Conservation (phyloP, 1,140 invertebrate genomes). For the Brachionus koreanus region DNA sequence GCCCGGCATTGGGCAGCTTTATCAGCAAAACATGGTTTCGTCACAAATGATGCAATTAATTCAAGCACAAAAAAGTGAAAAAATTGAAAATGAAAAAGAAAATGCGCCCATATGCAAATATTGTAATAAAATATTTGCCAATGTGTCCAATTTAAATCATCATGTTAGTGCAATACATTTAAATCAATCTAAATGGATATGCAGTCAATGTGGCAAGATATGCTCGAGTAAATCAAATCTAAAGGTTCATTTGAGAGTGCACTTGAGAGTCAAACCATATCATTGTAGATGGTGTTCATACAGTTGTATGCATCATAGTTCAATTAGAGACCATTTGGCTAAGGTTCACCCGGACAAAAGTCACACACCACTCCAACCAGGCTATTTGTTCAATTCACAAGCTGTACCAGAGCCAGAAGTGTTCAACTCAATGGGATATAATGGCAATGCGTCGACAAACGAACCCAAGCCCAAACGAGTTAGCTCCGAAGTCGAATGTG, state of each 20-base stretch:
- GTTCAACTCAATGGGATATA: slow-evolving; percentile 28
- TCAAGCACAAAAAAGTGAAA: background rate
- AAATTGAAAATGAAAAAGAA: slow-evolving; percentile 25
- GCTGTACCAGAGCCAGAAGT: slow-evolving; percentile 44
- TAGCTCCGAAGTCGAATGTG: background rate
- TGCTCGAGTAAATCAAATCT: slow-evolving; percentile 35
- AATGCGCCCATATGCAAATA: slow-evolving; percentile 31
- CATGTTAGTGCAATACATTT: slow-evolving; percentile 40
- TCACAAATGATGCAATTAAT: slow-evolving; percentile 29
- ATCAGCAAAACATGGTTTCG: background rate
- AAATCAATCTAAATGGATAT: slow-evolving; percentile 37
- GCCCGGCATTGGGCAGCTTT: background rate
- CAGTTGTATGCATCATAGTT: slow-evolving; percentile 43
- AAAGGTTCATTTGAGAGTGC: slow-evolving; percentile 42
- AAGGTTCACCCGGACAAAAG: slow-evolving; percentile 35
- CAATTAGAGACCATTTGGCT: slow-evolving; percentile 43
- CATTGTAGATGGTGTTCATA: slow-evolving; percentile 44
- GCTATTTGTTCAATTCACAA: slow-evolving; percentile 37
- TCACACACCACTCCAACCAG: slow-evolving; percentile 16
- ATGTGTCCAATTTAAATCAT: slow-evolving; percentile 45
- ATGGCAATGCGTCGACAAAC: background rate
- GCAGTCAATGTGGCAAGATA: slow-evolving; percentile 41
- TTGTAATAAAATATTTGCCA: slow-evolving; percentile 44
- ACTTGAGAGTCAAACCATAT: slow-evolving; percentile 44
- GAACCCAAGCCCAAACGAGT: background rate